These are phyloP conservation scores for Hormaphis cornu DNA, from an alignment of 1,140 invertebrate genomes.

Conservation along the genomic window DNA sequence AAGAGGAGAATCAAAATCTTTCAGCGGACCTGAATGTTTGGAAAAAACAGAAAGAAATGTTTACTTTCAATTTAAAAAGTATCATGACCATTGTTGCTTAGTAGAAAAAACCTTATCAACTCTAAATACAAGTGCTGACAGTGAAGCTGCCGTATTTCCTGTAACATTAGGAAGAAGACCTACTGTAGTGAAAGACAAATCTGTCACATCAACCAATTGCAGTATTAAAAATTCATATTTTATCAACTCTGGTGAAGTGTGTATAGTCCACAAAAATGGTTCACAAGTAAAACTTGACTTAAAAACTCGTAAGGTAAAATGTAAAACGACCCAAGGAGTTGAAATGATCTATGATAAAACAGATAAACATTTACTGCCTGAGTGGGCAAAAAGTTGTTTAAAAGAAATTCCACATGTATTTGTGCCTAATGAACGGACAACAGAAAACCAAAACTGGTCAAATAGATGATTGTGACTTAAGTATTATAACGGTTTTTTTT, in stretches of 20 bases:
- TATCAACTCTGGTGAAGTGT: slow-evolving; percentile 23
- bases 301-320: slow-evolving; percentile 19
- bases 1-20: slow-evolving; percentile 15
- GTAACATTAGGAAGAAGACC: slow-evolving; percentile 37
- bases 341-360: slow-evolving; percentile 12
- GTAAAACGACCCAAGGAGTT: slow-evolving; percentile 11
- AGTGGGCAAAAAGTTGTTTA: slow-evolving; percentile 24
- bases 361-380: slow-evolving; percentile 11
- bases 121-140: slow-evolving; percentile 26
- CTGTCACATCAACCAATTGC: not conserved
- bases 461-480: slow-evolving; percentile 16
- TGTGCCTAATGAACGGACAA: slow-evolving; percentile 4
- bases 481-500: not conserved
- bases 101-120: slow-evolving; percentile 35
- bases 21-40: slow-evolving; percentile 10
- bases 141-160: slow-evolving; percentile 33
- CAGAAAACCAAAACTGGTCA: slow-evolving; percentile 11
- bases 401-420: slow-evolving; percentile 28
- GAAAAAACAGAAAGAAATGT: slow-evolving; percentile 6
- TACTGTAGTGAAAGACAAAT: slow-evolving; percentile 3
- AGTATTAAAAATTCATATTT: slow-evolving; percentile 11
- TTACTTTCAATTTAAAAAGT: slow-evolving; percentile 25
- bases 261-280: slow-evolving; percentile 6
- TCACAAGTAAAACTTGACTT: slow-evolving; percentile 19
- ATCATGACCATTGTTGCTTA: slow-evolving; percentile 35